phyloP scores from a whole-genome alignment of 2,797 vertebrate genomes.

The Helarctos malayanus region DNA sequence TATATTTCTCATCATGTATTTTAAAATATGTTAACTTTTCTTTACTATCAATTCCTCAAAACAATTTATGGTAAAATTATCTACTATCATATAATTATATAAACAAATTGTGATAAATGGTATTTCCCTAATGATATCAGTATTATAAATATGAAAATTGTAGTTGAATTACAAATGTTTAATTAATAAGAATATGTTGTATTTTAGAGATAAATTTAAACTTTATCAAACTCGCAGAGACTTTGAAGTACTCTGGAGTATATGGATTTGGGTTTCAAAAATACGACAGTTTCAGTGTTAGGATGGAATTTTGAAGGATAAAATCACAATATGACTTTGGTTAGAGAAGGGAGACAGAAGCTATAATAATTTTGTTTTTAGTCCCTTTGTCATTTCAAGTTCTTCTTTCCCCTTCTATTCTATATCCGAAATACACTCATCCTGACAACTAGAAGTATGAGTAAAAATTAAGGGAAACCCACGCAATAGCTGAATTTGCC shows the following conservation, averaged over 20 bases:
- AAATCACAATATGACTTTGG: not conserved
- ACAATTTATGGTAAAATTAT: not conserved
- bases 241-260: not conserved
- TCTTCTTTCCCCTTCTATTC: not conserved
- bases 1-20: not conserved
- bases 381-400: not conserved
- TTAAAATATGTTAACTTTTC: not conserved
- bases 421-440: not conserved
- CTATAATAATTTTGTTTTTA: not conserved
- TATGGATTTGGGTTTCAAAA: not conserved
- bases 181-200: not conserved
- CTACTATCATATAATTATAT: not conserved
- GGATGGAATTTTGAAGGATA: not conserved
- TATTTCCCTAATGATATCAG: not conserved
- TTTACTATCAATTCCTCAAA: not conserved
- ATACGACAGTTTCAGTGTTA: not conserved
- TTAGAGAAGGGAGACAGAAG: not conserved
- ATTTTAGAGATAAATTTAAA: not conserved
- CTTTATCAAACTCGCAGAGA: not conserved
- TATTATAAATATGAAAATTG: not conserved
- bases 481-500: not conserved
- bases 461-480: not conserved
- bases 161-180: not conserved
- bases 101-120: not conserved
- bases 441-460: not conserved